Percentiles rank a stretch among this genome's conserved stretches.
Conservation (phyloP, 2,797 vertebrate species). For the Oreortyx pictus region DNA sequence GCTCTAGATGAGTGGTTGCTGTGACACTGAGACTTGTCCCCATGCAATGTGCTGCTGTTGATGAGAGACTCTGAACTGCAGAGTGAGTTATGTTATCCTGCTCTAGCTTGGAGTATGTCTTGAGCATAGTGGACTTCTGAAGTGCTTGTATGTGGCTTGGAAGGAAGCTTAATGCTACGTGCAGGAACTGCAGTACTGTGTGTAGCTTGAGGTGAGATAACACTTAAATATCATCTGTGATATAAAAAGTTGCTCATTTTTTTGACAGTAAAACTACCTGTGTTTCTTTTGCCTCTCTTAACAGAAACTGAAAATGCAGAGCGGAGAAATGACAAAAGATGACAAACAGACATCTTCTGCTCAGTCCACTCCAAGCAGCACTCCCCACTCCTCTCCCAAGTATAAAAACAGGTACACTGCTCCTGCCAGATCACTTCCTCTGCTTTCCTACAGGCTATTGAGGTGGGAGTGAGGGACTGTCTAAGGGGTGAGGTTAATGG, state of each 20-base stretch:
- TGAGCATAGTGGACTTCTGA: not conserved
- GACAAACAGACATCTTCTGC: slow-evolving; percentile 78
- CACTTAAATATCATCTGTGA: not conserved
- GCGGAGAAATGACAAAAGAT: slow-evolving; percentile 77
- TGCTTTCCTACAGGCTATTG: not conserved
- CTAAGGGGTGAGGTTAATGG: not conserved
- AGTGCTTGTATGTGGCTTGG: not conserved
- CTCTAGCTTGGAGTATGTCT: not conserved
- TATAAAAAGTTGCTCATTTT: not conserved
- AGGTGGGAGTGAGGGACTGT: not conserved
- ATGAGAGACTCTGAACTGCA: not conserved
- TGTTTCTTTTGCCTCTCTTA: not conserved
- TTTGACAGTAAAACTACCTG: not conserved
- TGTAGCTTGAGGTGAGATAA: not conserved
- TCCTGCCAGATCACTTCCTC: not conserved
- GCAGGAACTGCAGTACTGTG: not conserved
- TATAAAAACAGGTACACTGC: slow-evolving; percentile 78
- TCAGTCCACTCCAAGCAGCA: slow-evolving; percentile 81
- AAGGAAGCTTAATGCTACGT: not conserved
- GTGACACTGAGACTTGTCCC: not conserved
- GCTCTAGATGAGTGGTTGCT: not conserved
- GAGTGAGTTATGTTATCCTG: not conserved
- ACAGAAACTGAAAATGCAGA: slow-evolving; percentile 84
- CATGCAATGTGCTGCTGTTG: not conserved
- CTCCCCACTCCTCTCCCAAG: slow-evolving; percentile 80